Evolutionary conservation across 1,140 invertebrate genomes (phyloP).

Genomic region (Halyomorpha halys): DNA sequence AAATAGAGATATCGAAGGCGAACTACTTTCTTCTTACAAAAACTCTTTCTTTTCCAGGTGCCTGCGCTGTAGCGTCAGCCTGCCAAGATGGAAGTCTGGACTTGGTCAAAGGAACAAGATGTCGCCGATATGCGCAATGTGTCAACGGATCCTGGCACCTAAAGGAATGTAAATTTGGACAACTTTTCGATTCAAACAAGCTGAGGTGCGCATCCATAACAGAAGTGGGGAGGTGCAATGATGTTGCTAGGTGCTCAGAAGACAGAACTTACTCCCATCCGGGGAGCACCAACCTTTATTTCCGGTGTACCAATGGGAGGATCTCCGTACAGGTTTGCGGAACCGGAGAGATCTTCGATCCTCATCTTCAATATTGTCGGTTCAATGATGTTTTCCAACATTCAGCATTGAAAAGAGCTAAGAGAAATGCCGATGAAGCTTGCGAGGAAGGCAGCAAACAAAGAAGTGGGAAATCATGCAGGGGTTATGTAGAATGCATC

Average conservation of each 20-base stretch:
- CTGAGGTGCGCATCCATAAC: neutral
- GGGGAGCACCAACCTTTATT: neutral
- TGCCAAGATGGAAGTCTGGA: neutral
- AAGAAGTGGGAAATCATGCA: neutral
- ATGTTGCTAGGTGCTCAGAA: too few relatives aligned
- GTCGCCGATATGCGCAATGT: neutral
- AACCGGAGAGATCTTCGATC: neutral
- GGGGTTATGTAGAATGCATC: neutral
- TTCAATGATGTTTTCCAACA: too few relatives aligned
- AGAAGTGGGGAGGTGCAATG: too few relatives aligned
- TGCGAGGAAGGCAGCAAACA: neutral
- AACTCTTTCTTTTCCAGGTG: neutral
- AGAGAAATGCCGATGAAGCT: too few relatives aligned
- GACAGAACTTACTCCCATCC: neutral
- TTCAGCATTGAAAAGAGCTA: too few relatives aligned
- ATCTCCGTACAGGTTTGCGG: neutral
- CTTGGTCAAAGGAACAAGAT: neutral
- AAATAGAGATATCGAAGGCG: too few relatives aligned
- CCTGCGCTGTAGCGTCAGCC: neutral
- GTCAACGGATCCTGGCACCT: neutral
- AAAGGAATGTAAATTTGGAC: neutral
- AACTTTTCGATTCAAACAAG: neutral
- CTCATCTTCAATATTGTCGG: neutral
- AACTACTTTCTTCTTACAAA: too few relatives aligned
- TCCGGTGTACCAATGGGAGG: neutral